Evolutionary conservation across 2,888 invertebrate genomes (phyloP), one percentile per base, ranked within the genome.

Genomic region (Parnassius orleans): DNA sequence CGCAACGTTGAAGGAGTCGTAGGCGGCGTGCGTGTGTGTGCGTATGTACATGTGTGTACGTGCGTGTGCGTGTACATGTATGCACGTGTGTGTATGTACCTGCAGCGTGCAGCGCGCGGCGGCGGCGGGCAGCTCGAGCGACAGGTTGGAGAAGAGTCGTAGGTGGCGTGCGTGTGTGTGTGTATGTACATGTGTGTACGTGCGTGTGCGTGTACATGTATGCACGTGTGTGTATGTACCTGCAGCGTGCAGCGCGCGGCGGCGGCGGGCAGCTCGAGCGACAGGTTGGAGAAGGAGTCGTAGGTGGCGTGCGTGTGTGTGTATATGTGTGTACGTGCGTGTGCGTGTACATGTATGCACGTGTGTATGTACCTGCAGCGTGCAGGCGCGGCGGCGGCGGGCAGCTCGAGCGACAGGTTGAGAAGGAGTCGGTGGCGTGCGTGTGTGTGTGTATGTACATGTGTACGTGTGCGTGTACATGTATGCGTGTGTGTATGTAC

Each of bases 131-230:
- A 97, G 90, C 65, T 97, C 97, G 57, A 98, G 89, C 15, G 97
- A 96, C 54, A 98, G 92, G 86, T 96, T 96, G 74, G 96, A 96
- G 86, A 97, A 98, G 95, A 95, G 81, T 98, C 97, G 83, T 97
- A 97, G 0, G 96, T 97, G 65, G 95, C 94, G 58, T 50, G 19
- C 9, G 24, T 11, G 24, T 24, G 2, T 15, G n/a, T 12, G 12
- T 9, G 41, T n/a, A 7, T 14, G 14, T n/a, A 10, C 33, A 12
- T 2, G 51, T 55, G 9, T 9, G 50, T 24, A 12, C 9, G 5
- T 42, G n/a, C 15, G 7, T 33, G 42, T 12, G 41, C 33, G 46
- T 53, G 44, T 24, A 43, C 2, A 15, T 2, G 2, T n/a, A n/a
- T n/a, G n/a, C n/a, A n/a, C n/a, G n/a, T n/a, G n/a, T n/a, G n/a